Conservation (phyloP, 2,888 invertebrate genomes). For the Seira musarum region DNA sequence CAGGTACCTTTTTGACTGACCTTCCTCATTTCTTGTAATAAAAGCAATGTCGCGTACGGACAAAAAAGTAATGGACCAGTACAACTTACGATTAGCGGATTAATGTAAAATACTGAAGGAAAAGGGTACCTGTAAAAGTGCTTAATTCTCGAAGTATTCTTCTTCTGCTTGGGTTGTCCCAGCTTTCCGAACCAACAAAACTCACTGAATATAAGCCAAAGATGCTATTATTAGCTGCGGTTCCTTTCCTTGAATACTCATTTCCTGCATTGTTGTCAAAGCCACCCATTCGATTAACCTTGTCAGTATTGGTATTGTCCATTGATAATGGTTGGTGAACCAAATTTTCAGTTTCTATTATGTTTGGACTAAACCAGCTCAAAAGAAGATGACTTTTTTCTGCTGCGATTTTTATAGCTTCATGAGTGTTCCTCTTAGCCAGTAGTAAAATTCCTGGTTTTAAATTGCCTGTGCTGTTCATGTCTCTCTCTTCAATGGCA, state of each 20-base stretch:
- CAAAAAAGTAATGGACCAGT: no score
- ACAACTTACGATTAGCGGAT: no score
- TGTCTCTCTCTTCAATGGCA: no score
- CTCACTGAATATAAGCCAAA: slow-evolving; percentile 66
- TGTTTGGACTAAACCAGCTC: slow-evolving; percentile 63
- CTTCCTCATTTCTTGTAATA: no score
- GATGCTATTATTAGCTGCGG: slow-evolving; percentile 37
- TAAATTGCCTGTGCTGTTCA: neutral
- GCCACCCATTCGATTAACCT: slow-evolving; percentile 13
- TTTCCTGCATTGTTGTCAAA: slow-evolving; percentile 4
- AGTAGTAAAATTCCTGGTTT: slow-evolving; percentile 61
- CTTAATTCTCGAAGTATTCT: slow-evolving; percentile 60
- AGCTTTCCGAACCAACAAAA: slow-evolving; percentile 65
- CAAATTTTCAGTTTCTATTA: slow-evolving; percentile 62
- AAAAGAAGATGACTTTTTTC: slow-evolving; percentile 56
- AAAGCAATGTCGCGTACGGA: no score
- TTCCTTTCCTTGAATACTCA: neutral
- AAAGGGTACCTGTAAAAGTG: slow-evolving; percentile 54
- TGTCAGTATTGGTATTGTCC: slow-evolving; percentile 1
- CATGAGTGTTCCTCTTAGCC: slow-evolving; percentile 56
- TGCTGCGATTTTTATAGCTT: slow-evolving; percentile 59
- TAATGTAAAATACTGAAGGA: no score
- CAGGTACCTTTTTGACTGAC: no score
- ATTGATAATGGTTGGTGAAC: slow-evolving; percentile 21
- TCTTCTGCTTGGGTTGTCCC: slow-evolving; percentile 66